These are phyloP conservation scores for Pyxicephalus adspersus DNA, from an alignment of 2,113 vertebrate genomes.

Conservation along the genomic window DNA sequence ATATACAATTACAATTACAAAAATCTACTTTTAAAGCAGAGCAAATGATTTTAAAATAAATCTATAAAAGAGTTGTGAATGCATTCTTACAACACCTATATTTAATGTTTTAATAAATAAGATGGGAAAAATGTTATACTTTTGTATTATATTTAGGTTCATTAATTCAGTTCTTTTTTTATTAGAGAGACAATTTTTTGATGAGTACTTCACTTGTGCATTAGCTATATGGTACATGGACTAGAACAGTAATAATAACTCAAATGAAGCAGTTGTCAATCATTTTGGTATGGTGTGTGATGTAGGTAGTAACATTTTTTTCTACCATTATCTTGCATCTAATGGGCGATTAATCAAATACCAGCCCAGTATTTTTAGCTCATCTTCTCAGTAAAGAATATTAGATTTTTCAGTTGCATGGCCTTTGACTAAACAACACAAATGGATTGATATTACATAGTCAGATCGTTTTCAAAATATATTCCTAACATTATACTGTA, in stretches of 20 bases:
- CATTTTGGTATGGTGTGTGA: background rate
- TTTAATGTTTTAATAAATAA: slow-evolving; percentile 33
- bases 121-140: slow-evolving; percentile 33
- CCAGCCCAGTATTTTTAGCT: background rate
- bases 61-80: background rate
- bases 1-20: no score
- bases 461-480: background rate
- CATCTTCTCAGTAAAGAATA: background rate
- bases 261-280: slow-evolving; percentile 19
- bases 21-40: no score
- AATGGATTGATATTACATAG: background rate
- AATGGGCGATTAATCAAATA: background rate
- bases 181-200: slow-evolving; percentile 10
- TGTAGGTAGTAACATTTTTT: slow-evolving; percentile 1
- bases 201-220: slow-evolving; percentile 17
- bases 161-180: slow-evolving; percentile 24
- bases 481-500: background rate
- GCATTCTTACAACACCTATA: background rate
- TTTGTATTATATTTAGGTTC: slow-evolving; percentile 9
- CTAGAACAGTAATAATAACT: slow-evolving; percentile 9
- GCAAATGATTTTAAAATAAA: no score
- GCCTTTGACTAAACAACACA: background rate
- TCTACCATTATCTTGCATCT: background rate
- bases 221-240: slow-evolving; percentile 5
- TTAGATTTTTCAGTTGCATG: background rate